Evolutionary conservation across 2,888 invertebrate genomes (phyloP), one percentile per base, ranked within the genome.

Genomic region (Lydus trimaculatus): DNA sequence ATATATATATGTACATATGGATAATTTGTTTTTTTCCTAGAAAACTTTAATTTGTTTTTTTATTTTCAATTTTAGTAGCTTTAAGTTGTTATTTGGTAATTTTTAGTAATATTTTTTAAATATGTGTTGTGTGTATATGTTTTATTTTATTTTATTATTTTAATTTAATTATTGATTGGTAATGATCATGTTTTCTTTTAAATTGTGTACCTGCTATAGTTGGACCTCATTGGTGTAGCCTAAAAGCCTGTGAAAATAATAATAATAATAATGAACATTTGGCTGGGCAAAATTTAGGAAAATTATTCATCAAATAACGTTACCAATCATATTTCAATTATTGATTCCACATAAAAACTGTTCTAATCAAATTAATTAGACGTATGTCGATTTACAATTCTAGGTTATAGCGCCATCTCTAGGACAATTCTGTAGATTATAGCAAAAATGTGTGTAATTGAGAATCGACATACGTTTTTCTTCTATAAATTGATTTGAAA

Each of bases 161-260:
- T 36, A 9, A 15, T 36, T 36, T 15, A 13, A 15, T 43, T 39
- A 15, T 43, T 65, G 69, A 69, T 69, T 69, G 69, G 69, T 69
- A 67, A 67, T 67, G 60, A 58, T 75, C 61, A 66, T 80, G n/a
- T n/a, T n/a, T n/a, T n/a, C n/a, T n/a, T 76, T 74, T 73, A 73
- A 80, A 80, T 73, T 78, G 72, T 73, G 80, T 81, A 81, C 80
- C 80, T 81, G 80, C 71, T 56, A 52, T 48, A 75, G 70, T 73
- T 69, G 67, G 76, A 79, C 78, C 79, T 80, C 77, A 79, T 72
- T 66, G n/a, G n/a, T n/a, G 43, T 71, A 71, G 7, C 43, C 7
- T 17, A 36, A 13, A n/a, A 65, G 62, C n/a, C n/a, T 67, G 66
- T 71, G 68, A 17, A 17, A 43, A 67, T 59, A 67, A 67, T 67